These are phyloP conservation scores for Fissipunctia ypsillon DNA, from an alignment of 2,888 invertebrate genomes.

Conservation along the genomic window DNA sequence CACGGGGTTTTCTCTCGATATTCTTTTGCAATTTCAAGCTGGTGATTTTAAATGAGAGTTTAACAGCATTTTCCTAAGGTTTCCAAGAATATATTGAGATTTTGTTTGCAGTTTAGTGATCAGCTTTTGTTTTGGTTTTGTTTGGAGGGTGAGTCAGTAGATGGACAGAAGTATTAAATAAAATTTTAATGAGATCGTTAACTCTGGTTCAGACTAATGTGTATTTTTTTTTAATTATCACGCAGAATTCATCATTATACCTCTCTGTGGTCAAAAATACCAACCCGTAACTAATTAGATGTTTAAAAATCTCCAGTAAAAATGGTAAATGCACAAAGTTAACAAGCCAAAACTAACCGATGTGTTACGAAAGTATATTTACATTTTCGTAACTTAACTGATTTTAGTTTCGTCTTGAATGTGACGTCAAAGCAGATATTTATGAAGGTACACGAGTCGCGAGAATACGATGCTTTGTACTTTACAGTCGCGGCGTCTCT, in stretches of 20 bases:
- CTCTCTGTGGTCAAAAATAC: background rate
- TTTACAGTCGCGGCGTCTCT: conserved; percentile 64
- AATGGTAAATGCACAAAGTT: background rate
- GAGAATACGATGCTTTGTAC: conserved; percentile 57
- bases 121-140: background rate
- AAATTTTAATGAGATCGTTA: background rate
- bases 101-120: background rate
- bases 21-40: conserved; percentile 47
- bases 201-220: background rate
- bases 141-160: too few relatives aligned
- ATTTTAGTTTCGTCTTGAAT: conserved; percentile 45
- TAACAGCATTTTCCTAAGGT: conserved; percentile 7
- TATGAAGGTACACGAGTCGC: conserved; percentile 46
- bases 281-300: background rate
- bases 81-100: background rate
- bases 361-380: conserved; percentile 3
- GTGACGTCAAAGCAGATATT: conserved; percentile 59
- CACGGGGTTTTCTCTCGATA: conserved; percentile 26
- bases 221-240: background rate
- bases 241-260: background rate
- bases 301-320: background rate
- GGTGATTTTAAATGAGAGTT: conserved; percentile 42
- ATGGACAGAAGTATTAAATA: background rate
- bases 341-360: background rate
- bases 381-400: conserved; percentile 34